Base-by-base conservation (phyloP, 2,797 vertebrate species). In the Spea hammondii region DNA sequence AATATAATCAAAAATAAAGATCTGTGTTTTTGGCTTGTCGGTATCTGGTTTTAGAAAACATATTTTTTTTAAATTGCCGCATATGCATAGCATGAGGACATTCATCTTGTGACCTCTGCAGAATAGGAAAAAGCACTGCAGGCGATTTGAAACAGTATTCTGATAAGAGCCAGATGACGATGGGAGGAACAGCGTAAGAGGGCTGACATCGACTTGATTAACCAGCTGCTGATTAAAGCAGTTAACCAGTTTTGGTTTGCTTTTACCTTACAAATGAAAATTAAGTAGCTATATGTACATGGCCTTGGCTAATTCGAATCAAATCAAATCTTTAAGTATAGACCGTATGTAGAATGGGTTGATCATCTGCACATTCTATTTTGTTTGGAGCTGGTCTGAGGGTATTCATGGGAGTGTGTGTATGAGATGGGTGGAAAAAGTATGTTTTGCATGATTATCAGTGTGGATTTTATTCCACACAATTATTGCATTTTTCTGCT, bases 1-100 rank as follows among this genome's bases (percentile, higher is more conserved):
- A 78, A 72, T 71, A 65, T 32, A 44, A 60, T 69, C 32, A 60
- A 76, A 69, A 51, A 48, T 60, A 62, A 50, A 70, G 32, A 32
- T 32, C 32, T 32, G 32, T 45, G 54, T 17, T 13, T 62, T 70
- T 32, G 45, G 14, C 47, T 47, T 17, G 8, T n/a, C 32, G 48
- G 65, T 68, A 17, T 49, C 13, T 48, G 51, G 12, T 57, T 57
- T 10, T 11, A 10, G 11, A 57, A 5, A 65, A 32, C 13, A 12
- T 55, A 60, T 11, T 60, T 60, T 5, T 51, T 70, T 64, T 77
- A 54, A 17, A 14, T 60, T 6, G 8, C 14, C 50, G 12, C 50
- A 14, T 14, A 12, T 57, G 50, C 71, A 71, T 7, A 53, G 48
- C 54, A 74, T 47, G 5, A 46, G 47, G 6, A 53, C 45, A 74